Conservation (phyloP, 2,888 invertebrate genomes). For the Drosophila maculinotata region DNA sequence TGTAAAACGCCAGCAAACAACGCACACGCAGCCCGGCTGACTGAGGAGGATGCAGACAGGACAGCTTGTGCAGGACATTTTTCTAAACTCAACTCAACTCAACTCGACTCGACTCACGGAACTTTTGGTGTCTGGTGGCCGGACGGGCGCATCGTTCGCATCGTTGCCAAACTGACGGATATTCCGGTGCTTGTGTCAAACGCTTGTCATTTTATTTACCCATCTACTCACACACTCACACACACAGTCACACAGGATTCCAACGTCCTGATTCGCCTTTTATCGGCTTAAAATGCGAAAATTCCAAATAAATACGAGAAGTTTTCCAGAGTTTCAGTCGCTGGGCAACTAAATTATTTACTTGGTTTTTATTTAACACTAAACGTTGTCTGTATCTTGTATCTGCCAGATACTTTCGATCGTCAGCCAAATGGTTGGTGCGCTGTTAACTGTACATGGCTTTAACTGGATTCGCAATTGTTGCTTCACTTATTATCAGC, state of each 20-base stretch:
- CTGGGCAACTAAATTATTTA: conserved; percentile 68
- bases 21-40: conserved; percentile 68
- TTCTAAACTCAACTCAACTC: conserved; percentile 57
- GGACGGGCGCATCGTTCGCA: conserved; percentile 70
- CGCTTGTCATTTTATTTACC: conserved; percentile 79
- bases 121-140: conserved; percentile 54
- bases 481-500: conserved; percentile 3
- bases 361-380: conserved; percentile 68
- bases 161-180: conserved; percentile 82
- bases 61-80: conserved; percentile 46
- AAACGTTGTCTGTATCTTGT: conserved; percentile 49
- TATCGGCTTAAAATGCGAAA: conserved; percentile 80
- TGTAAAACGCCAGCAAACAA: conserved; percentile 72
- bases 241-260: conserved; percentile 1
- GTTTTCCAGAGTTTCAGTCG: conserved; percentile 35
- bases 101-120: conserved; percentile 25
- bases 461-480: conserved; percentile 7
- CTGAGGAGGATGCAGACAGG: neutral
- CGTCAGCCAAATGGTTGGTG: conserved; percentile 2
- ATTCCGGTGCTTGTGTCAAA: conserved; percentile 84
- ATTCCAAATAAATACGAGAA: conserved; percentile 73
- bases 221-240: neutral
- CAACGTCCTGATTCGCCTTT: conserved; percentile 57
- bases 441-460: too few species aligned
- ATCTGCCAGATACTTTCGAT: conserved; percentile 44